Conservation (phyloP, 2,797 vertebrate species). For the Sebastes cheni region DNA sequence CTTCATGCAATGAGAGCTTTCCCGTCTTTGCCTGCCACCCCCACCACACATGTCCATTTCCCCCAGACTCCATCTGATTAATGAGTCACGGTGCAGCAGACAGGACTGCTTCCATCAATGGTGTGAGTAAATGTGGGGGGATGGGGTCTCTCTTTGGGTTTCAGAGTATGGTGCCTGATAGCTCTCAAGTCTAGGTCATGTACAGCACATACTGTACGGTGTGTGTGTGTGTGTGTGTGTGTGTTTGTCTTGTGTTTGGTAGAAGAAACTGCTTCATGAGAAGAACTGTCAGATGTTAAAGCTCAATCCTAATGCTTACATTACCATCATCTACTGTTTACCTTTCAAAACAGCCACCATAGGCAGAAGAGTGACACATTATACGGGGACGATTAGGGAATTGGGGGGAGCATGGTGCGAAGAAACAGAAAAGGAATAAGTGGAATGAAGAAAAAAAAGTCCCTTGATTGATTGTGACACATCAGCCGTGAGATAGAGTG, state of each 20-base stretch:
- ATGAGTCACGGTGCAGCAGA: conserved; percentile 68
- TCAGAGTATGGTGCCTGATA: conserved; percentile 12
- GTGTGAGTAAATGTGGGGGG: conserved; percentile 48
- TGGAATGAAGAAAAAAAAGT: conserved; percentile 50
- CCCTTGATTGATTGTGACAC: conserved; percentile 44
- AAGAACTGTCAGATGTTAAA: neutral
- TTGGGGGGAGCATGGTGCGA: neutral
- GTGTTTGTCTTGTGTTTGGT: neutral
- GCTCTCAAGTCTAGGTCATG: conserved; percentile 39
- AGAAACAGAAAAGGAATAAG: conserved; percentile 12
- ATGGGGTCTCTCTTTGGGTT: conserved; percentile 36
- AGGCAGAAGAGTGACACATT: neutral
- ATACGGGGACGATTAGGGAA: neutral
- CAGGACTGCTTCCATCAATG: conserved; percentile 45
- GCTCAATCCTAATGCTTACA: neutral
- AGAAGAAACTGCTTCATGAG: neutral
- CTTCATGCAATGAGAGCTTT: conserved; percentile 61
- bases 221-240: neutral
- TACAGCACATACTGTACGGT: conserved; percentile 9
- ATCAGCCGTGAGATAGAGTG: conserved; percentile 32
- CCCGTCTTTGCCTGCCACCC: conserved; percentile 30
- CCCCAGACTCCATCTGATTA: conserved; percentile 66
- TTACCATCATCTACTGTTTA: conserved; percentile 28
- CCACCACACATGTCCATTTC: conserved; percentile 6
- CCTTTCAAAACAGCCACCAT: conserved; percentile 19